Conservation (phyloP, 2,113 vertebrate species). For the Misgurnus mizolepis region DNA sequence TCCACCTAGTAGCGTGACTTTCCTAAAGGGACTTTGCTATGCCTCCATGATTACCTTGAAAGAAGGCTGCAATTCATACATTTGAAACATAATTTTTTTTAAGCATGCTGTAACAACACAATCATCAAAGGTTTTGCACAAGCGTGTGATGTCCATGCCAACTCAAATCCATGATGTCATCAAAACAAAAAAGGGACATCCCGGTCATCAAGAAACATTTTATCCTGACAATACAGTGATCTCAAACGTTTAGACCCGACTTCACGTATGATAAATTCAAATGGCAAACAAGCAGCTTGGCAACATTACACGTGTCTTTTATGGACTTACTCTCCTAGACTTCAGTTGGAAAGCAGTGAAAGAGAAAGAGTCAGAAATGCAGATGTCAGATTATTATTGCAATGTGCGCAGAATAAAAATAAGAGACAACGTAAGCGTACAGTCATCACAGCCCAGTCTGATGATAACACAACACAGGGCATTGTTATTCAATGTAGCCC, state of each 20-base stretch:
- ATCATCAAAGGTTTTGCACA: too few species aligned
- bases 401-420: conserved; percentile 21
- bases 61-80: too few species aligned
- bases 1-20: too few species aligned
- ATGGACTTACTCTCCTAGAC: conserved; percentile 92
- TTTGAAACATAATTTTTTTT: too few species aligned
- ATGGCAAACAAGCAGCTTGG: background rate
- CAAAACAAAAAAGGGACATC: too few species aligned
- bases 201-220: too few species aligned
- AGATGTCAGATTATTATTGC: conserved; percentile 30
- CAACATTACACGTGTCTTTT: conserved; percentile 55
- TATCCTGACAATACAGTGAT: background rate
- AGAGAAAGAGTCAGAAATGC: conserved; percentile 51
- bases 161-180: too few species aligned
- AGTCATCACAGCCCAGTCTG: background rate
- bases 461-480: conserved; percentile 16
- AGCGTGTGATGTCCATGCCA: too few species aligned
- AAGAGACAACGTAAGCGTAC: background rate
- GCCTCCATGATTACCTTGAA: too few species aligned
- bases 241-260: background rate
- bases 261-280: background rate
- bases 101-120: too few species aligned
- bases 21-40: too few species aligned
- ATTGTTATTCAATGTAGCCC: conserved; percentile 10
- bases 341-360: conserved; percentile 84